Conservation (phyloP, 2,888 invertebrate genomes). For the Anagyrus pseudococci region DNA sequence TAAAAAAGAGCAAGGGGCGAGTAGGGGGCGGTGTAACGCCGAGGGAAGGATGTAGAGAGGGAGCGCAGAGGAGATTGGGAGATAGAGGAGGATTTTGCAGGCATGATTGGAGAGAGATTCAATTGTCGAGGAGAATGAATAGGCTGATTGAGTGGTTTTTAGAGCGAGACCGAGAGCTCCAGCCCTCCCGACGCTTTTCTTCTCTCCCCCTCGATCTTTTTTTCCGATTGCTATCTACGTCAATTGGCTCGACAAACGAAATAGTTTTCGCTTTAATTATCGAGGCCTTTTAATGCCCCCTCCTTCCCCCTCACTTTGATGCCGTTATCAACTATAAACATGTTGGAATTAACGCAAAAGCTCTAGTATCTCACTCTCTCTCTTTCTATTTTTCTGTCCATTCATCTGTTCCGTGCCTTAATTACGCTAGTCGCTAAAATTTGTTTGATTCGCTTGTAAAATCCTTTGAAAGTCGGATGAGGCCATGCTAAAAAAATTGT, state of each 20-base stretch:
- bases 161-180: neutral
- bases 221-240: neutral
- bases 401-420: no score
- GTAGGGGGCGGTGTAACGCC: no score
- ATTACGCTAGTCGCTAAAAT: no score
- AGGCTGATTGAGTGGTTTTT: constrained; percentile 16
- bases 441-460: no score
- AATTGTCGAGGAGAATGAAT: constrained; percentile 9
- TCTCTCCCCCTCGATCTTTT: neutral
- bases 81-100: neutral
- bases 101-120: constrained; percentile 15
- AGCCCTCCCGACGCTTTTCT: neutral
- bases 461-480: no score
- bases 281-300: neutral
- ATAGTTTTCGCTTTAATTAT: neutral
- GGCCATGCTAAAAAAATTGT: no score
- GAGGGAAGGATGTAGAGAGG: no score
- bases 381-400: no score
- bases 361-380: no score
- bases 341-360: no score
- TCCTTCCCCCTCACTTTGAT: no score
- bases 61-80: neutral
- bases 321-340: no score
- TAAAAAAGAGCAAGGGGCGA: neutral
- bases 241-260: neutral